These are phyloP conservation scores for Amblyopsis hoosieri DNA, from an alignment of 2,797 vertebrate genomes.

Conservation along the genomic window DNA sequence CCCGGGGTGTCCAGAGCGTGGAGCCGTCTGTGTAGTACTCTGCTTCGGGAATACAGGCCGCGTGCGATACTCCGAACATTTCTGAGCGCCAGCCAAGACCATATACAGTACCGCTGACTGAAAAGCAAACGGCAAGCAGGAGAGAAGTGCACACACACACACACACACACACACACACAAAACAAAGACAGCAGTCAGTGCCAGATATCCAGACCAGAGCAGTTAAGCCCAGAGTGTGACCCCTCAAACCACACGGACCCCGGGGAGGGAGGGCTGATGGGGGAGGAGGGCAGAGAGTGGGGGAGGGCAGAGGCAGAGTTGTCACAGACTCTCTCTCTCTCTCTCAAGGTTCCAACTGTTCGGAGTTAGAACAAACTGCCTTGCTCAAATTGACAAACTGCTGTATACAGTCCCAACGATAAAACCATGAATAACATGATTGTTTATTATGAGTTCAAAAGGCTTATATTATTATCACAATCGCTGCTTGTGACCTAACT, in stretches of 20 bases:
- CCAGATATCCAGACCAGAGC: constrained; percentile 72
- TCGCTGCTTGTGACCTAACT: constrained; percentile 33
- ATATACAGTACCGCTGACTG: constrained; percentile 61
- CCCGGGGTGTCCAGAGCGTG: constrained; percentile 11
- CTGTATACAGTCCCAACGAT: constrained; percentile 3
- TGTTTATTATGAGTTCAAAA: constrained; percentile 37
- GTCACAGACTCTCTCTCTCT: constrained; percentile 57
- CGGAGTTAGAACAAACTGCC: not conserved
- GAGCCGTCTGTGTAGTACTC: constrained; percentile 28
- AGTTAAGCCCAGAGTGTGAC: constrained; percentile 74
- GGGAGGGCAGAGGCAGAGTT: constrained; percentile 27
- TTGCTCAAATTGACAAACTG: not conserved
- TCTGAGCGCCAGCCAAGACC: constrained; percentile 47
- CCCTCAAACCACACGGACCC: constrained; percentile 68
- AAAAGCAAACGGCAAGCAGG: constrained; percentile 18
- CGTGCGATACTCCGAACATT: constrained; percentile 54
- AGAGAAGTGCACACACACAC: not conserved
- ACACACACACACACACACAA: constrained; percentile 11
- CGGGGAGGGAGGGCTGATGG: constrained; percentile 13
- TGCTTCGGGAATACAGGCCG: constrained; percentile 28
- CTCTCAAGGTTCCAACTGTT: constrained; percentile 56
- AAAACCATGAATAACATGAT: constrained; percentile 31
- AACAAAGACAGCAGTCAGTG: constrained; percentile 76
- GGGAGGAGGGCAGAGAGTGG: constrained; percentile 40
- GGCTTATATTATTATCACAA: constrained; percentile 23